Evolutionary conservation across 1,140 invertebrate species (phyloP).

Genomic region (Drosophila azteca): DNA sequence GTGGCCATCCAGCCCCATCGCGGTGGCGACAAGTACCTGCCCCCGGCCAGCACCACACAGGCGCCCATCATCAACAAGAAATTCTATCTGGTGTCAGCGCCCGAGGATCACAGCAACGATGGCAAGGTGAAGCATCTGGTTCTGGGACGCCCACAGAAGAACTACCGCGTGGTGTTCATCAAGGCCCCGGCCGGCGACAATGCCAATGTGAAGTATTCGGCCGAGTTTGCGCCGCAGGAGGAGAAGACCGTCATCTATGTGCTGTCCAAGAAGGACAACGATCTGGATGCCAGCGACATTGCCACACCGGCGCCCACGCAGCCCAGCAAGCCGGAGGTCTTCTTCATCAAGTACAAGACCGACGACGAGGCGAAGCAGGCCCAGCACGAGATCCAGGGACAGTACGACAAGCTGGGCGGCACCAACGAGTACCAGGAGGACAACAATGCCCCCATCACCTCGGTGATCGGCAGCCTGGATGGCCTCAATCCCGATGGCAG

Average conservation of each 20-base stretch:
- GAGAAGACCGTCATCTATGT: constrained; percentile 95
- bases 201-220: constrained; percentile 84
- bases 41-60: constrained; percentile 69
- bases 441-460: constrained; percentile 73
- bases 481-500: constrained; percentile 78
- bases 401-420: constrained; percentile 80
- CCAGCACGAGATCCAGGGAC: constrained; percentile 81
- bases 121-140: constrained; percentile 76
- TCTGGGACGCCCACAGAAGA: constrained; percentile 87
- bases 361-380: constrained; percentile 85
- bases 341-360: constrained; percentile 90
- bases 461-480: constrained; percentile 76
- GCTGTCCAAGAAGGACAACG: constrained; percentile 89
- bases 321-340: constrained; percentile 90
- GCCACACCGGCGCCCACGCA: constrained; percentile 90
- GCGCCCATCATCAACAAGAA: constrained; percentile 80
- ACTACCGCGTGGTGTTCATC: constrained; percentile 95
- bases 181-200: constrained; percentile 90
- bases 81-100: constrained; percentile 79
- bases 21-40: constrained; percentile 79
- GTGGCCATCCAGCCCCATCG: constrained; percentile 49
- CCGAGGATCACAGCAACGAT: constrained; percentile 73
- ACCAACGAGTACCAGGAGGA: constrained; percentile 80
- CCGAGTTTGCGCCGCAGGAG: constrained; percentile 85
- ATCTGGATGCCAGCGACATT: constrained; percentile 87